phyloP scores from a whole-genome alignment of 2,888 invertebrate genomes.

The Mimumesa dahlbomi region DNA sequence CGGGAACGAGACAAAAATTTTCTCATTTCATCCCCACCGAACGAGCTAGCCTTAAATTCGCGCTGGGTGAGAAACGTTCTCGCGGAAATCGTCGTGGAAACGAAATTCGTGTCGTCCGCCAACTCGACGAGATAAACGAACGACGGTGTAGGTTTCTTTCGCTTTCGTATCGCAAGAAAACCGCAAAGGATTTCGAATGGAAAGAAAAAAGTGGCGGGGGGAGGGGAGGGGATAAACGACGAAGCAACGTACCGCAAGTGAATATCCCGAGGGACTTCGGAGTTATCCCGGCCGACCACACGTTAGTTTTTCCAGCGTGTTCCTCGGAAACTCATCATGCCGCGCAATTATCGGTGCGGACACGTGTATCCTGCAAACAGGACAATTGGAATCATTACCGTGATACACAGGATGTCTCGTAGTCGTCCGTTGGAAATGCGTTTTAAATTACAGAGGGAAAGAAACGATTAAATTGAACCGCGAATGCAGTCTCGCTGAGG shows the following conservation, averaged over 20 bases:
- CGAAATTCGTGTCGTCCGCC: slow-evolving; percentile 18
- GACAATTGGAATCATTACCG: too few relatives aligned
- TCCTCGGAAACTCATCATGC: slow-evolving; percentile 20
- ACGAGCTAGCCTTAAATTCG: too few relatives aligned
- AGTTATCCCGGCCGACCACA: neutral
- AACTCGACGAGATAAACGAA: neutral
- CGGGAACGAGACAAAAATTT: neutral
- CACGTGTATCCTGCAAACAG: neutral
- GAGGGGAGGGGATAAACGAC: neutral
- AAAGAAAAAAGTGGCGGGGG: neutral
- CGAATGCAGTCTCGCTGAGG: too few relatives aligned
- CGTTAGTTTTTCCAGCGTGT: slow-evolving; percentile 15
- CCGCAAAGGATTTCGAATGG: neutral
- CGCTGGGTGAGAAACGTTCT: too few relatives aligned
- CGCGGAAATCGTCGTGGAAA: too few relatives aligned
- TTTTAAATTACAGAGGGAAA: too few relatives aligned
- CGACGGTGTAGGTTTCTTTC: neutral
- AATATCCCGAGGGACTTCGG: slow-evolving; percentile 5
- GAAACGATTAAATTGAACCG: too few relatives aligned
- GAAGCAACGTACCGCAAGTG: neutral
- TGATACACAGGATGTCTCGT: too few relatives aligned
- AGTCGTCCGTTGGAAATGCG: too few relatives aligned
- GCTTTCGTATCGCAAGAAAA: slow-evolving; percentile 5
- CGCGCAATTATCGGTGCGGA: slow-evolving; percentile 17
- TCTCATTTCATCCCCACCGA: too few relatives aligned